Evolutionary conservation across 2,113 vertebrate species (phyloP), one percentile per base, ranked within the genome.

Genomic region (Erpornis zantholeuca): DNA sequence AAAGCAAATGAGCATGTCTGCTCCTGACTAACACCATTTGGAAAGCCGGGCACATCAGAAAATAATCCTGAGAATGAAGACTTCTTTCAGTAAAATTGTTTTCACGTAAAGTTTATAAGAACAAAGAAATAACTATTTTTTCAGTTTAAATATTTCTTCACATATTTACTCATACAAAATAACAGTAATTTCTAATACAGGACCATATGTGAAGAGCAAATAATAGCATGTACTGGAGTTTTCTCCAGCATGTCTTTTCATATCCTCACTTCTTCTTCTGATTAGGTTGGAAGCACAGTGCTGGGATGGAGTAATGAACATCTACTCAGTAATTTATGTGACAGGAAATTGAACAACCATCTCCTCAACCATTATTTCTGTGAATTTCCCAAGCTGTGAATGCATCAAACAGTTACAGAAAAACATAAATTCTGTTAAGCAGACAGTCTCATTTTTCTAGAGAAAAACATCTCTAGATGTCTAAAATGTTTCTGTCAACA

Each of bases 331-430:
- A 88, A 94, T 88, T 85, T 92, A 82, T 82, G 92, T 94, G 96
- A 97, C 95, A 97, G 97, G 94, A 98, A 98, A 97, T 90, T 92
- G 96, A 97, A 97, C 84, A 85, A 83, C 84, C 84, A 80, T 45
- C 90, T 53, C 80, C 88, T 88, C 21, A 5, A 31, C 84, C 94
- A 91, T 96, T 94, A 95, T 97, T 93, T 91, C 88, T 81, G 75
- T 25, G 79, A 73, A 81, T 95, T 90, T 93, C 83, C 68, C 76
- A 93, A 94, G 86, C 86, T 87, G 56, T 82, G 96, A 96, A 93
- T 93, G 92, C 83, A 96, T 95, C 87, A 89, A 93, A 87, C 35
- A 76, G 54, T 78, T 93, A 91, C 69, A 87, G 80, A 72, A 94
- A 92, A 84, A 40, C 75, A 92, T 70, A 78, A 93, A 90, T 71